These are phyloP conservation scores for Bubo scandiacus DNA, from an alignment of 2,113 vertebrate genomes.

Conservation along the genomic window DNA sequence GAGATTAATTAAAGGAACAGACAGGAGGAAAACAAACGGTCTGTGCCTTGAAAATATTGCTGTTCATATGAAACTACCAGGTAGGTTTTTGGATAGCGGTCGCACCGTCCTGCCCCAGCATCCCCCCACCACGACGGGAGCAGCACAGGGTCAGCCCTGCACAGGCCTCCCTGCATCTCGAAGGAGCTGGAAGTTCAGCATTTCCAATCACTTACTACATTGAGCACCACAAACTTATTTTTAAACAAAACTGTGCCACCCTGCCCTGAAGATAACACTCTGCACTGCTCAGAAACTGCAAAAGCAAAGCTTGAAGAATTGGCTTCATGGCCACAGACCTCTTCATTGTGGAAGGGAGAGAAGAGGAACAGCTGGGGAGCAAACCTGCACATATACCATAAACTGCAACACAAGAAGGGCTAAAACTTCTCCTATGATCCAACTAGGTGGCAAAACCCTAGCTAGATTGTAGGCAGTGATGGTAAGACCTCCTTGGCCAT, in stretches of 20 bases:
- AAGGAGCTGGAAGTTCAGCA: not conserved
- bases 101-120: not conserved
- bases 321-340: not conserved
- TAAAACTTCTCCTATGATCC: not conserved
- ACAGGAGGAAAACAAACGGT: not conserved
- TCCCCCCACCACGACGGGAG: not conserved
- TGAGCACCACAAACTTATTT: not conserved
- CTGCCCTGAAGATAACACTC: not conserved
- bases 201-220: not conserved
- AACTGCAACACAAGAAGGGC: not conserved
- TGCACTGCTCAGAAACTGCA: not conserved
- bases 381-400: not conserved
- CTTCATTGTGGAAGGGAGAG: not conserved
- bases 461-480: not conserved
- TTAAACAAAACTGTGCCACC: not conserved
- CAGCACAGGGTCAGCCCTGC: not conserved
- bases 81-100: not conserved
- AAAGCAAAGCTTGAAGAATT: not conserved
- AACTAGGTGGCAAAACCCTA: not conserved
- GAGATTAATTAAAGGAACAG: slow-evolving; percentile 25
- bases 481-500: not conserved
- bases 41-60: not conserved
- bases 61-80: not conserved
- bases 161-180: not conserved
- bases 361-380: not conserved